Percentiles rank a stretch among this genome's conserved stretches.
Conservation (phyloP, 2,113 vertebrate species). For the pig (Sus scrofa) region T2T-Sscrofa CM000823.6:48919501-48920000, state of each 20-base stretch:
- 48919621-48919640: neutral
- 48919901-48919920: conserved; percentile 74
- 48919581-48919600: neutral
- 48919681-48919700: neutral
- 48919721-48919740: neutral
- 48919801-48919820: neutral
- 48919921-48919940: conserved; percentile 19
- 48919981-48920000: neutral
- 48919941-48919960: neutral
- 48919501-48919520: neutral
- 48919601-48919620: neutral
- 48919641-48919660: neutral
- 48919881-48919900: conserved; percentile 80
- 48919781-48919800: neutral
- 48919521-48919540: neutral
- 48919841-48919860: neutral
- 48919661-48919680: neutral
- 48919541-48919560: neutral
- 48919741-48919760: neutral
- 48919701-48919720: neutral
- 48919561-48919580: neutral
- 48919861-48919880: conserved; percentile 72
- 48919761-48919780: neutral
- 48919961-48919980: conserved; percentile 10
- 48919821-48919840: neutral